phyloP scores from a whole-genome alignment of 1,140 invertebrate species.

The Scaptomyza graminum region DNA sequence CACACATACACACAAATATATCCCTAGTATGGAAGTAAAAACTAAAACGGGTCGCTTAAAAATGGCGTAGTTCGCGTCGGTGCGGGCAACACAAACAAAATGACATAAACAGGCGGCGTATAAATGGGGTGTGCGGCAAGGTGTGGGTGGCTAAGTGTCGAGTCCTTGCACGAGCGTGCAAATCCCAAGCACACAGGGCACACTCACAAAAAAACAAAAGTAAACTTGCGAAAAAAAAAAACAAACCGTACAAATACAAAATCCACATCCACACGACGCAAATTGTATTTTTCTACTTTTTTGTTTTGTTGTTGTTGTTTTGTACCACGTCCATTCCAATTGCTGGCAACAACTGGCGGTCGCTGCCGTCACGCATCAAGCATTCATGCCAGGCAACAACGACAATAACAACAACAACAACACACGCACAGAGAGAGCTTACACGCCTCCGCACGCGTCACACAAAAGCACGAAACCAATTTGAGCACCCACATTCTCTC shows the following conservation, averaged over 20 bases:
- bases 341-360: constrained; percentile 75
- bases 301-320: constrained; percentile 23
- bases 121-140: constrained; percentile 2
- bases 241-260: constrained; percentile 57
- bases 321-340: constrained; percentile 62
- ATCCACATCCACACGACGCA: constrained; percentile 67
- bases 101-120: constrained; percentile 63
- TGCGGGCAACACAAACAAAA: constrained; percentile 66
- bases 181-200: constrained; percentile 58
- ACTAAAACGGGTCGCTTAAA: constrained; percentile 46
- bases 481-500: constrained; percentile 81
- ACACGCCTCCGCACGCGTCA: constrained; percentile 81
- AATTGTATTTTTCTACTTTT: constrained; percentile 60
- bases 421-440: constrained; percentile 56
- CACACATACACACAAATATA: background rate
- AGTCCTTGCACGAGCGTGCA: constrained; percentile 72
- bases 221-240: constrained; percentile 55
- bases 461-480: constrained; percentile 81
- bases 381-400: constrained; percentile 68
- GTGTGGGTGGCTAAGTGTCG: constrained; percentile 24
- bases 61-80: constrained; percentile 57
- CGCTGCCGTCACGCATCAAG: constrained; percentile 80
- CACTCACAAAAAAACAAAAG: constrained; percentile 59
- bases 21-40: constrained; percentile 2
- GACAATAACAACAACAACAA: constrained; percentile 43